A percentile compares a stretch with the other conserved stretches of the same genome.
phyloP scores from a whole-genome alignment of 2,113 vertebrate genomes.

The Anser cygnoides region DNA sequence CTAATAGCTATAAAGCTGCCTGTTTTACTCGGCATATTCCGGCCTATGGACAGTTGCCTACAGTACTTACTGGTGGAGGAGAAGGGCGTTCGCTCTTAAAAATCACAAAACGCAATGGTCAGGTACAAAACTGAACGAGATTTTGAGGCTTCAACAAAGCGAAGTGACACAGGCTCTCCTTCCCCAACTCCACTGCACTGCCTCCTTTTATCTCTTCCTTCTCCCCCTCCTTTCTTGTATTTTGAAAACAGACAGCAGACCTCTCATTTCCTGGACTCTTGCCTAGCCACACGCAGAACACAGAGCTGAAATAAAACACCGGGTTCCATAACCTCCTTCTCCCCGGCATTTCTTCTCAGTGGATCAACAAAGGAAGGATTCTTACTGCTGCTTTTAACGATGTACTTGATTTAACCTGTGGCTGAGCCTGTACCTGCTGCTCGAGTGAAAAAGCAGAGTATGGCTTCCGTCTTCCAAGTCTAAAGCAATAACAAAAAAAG shows the following conservation, averaged over 20 bases:
- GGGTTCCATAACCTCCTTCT: not conserved
- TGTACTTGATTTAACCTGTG: not conserved
- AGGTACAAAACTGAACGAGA: not conserved
- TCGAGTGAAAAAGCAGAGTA: not conserved
- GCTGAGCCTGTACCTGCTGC: not conserved
- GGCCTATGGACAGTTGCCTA: not conserved
- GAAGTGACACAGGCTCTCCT: not conserved
- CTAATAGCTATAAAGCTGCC: not conserved
- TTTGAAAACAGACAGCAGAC: not conserved
- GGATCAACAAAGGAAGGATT: not conserved
- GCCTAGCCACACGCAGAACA: not conserved
- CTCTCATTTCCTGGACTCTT: not conserved
- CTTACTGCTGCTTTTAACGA: not conserved
- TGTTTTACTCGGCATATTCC: not conserved
- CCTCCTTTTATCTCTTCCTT: not conserved
- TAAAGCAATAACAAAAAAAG: not conserved
- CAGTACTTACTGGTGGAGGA: rapidly evolving
- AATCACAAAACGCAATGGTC: not conserved
- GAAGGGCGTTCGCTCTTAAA: rapidly evolving
- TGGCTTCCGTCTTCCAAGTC: not conserved
- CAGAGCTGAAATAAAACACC: not conserved
- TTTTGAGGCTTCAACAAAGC: not conserved
- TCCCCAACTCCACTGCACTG: not conserved
- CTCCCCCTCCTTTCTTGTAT: not conserved
- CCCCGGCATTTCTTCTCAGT: not conserved